A percentile compares a stretch with the other conserved stretches of the same genome.
Conservation (phyloP, 30 jellyfish, hydroid and myxozoan genomes). For the Chironex yamaguchii region DNA sequence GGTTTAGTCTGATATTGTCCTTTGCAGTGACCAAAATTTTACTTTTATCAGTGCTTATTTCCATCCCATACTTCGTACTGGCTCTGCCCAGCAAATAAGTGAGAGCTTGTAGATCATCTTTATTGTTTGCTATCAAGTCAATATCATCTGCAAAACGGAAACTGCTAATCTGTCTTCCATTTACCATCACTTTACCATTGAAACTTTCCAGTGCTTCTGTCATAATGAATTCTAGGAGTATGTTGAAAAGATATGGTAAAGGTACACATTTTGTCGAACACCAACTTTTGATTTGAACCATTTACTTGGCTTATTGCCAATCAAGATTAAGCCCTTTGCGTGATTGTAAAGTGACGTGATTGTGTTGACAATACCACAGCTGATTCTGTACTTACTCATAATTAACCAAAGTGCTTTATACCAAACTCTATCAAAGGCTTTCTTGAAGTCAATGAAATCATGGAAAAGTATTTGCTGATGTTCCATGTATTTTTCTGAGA, state of each 20-base stretch:
- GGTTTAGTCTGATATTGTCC: too few relatives aligned
- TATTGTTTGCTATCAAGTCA: conserved; percentile 17
- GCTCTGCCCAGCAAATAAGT: too few relatives aligned
- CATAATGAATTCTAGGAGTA: conserved; percentile 43
- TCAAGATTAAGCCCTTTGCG: conserved; percentile 22
- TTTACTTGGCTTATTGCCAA: conserved; percentile 3
- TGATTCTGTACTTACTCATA: too few relatives aligned
- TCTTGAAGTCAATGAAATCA: conserved; percentile 32
- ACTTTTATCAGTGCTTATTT: too few relatives aligned
- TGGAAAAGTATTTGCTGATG: conserved; percentile 26
- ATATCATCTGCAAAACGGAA: conserved; percentile 58
- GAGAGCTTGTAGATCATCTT: conserved; percentile 34
- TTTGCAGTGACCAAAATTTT: too few relatives aligned
- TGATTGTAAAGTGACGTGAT: conserved; percentile 8
- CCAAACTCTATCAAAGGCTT: conserved; percentile 51
- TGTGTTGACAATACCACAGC: too few relatives aligned
- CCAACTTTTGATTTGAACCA: conserved; percentile 59
- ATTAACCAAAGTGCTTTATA: conserved; percentile 39
- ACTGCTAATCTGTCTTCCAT: not conserved
- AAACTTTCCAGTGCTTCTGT: conserved; percentile 39
- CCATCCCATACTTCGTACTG: too few relatives aligned
- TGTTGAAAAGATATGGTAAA: conserved; percentile 42
- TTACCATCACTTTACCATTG: conserved; percentile 5
- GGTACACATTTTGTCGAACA: conserved; percentile 52
- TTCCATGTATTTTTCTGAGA: conserved; percentile 10